Base-by-base conservation (phyloP, 2,888 invertebrate genomes). In the Synanthedon andrenaeformis region DNA sequence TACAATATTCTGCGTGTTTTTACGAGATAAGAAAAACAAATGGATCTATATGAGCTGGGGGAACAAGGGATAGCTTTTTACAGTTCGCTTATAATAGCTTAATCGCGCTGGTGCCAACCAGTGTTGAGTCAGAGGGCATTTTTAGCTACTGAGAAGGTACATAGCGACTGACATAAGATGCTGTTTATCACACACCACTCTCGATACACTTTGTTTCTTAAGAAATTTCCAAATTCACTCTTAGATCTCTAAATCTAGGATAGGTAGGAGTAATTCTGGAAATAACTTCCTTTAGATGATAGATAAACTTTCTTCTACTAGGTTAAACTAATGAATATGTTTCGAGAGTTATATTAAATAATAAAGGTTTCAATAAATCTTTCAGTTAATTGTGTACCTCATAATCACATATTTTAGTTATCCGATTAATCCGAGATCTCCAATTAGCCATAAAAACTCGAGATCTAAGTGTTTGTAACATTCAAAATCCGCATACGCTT, bases 121-220 rank as follows among this genome's bases (percentile, higher is more conserved):
- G 17, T 17, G 58, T 61, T 54, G 59, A 59, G 54, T 53, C 58
- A 41, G n/a, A 53, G 59, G 52, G 59, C 58, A 17, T 59, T 57
- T 42, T 59, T 57, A 53, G 56, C 58, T 55, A n/a, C n/a, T n/a
- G n/a, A n/a, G n/a, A n/a, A n/a, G n/a, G n/a, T n/a, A n/a, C n/a
- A 48, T 58, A 49, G 52, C 54, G 45, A 54, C 48, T 53, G 55
- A 58, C 52, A 54, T 59, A 50, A 58, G 58, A 57, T 56, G 58
- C 53, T 54, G 54, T 52, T 55, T 55, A 53, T 52, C 54, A 53
- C 57, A 59, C 51, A 52, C 56, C 41, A 53, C 55, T 53, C 49
- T 56, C 17, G 54, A 56, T 50, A 56, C 52, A 49, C 52, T 59
- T 52, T 57, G 57, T 49, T 58, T 58, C 54, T 55, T 60, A 51